A percentile compares a stretch with the other conserved stretches of the same genome.
phyloP scores from a whole-genome alignment of 2,113 vertebrate species.

The Panthera tigris region DNA sequence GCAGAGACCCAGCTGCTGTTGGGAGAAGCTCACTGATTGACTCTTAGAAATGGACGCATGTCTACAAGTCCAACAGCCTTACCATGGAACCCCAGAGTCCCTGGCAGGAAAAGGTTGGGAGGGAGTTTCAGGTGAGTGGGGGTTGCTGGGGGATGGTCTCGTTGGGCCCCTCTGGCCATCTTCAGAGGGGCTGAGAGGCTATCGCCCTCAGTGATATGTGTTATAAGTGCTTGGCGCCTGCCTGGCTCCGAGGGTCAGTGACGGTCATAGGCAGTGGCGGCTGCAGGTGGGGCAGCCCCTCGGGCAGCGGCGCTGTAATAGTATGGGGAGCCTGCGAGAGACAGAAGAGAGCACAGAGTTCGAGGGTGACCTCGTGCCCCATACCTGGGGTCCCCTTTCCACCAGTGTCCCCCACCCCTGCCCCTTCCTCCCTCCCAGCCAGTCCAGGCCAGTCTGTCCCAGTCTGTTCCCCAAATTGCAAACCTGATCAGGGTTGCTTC shows the following conservation, averaged over 20 bases:
- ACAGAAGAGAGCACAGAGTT: background rate
- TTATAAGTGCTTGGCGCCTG: slow-evolving; percentile 66
- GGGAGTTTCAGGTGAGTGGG: background rate
- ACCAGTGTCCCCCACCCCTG: background rate
- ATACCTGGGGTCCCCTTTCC: background rate
- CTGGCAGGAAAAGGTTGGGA: slow-evolving; percentile 7
- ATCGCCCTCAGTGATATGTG: slow-evolving; percentile 65
- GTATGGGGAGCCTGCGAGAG: slow-evolving; percentile 93
- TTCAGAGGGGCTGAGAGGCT: background rate
- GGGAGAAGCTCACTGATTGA: slow-evolving; percentile 50
- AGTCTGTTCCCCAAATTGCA: background rate
- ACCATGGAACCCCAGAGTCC: background rate
- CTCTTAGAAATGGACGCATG: slow-evolving; percentile 61
- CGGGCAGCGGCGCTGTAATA: slow-evolving; percentile 96
- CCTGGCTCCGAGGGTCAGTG: slow-evolving; percentile 88
- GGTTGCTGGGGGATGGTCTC: slow-evolving; percentile 43
- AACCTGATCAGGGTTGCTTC: background rate
- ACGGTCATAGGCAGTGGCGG: slow-evolving; percentile 94
- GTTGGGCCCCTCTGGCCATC: slow-evolving; percentile 38
- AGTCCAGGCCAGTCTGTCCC: background rate
- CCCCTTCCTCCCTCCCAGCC: background rate
- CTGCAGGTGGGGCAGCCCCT: slow-evolving; percentile 90
- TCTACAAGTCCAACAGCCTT: slow-evolving; percentile 19
- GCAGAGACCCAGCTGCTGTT: slow-evolving; percentile 14
- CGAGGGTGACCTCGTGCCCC: background rate